A percentile compares a stretch with the other conserved stretches of the same genome.
Evolutionary conservation across 2,888 invertebrate genomes (phyloP).

Genomic region (Tineola bisselliella): DNA sequence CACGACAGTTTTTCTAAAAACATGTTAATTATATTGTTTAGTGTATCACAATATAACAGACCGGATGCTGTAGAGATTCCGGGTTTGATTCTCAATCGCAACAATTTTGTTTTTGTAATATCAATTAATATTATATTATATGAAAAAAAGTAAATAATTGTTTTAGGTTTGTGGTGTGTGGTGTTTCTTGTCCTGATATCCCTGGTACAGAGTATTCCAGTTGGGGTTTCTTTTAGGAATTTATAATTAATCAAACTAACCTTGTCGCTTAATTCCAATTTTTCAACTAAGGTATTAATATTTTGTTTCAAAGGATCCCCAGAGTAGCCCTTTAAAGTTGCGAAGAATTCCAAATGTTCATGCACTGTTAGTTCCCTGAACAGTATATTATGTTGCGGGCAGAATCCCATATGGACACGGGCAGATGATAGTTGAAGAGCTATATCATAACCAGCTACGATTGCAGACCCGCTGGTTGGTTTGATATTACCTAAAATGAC

Average conservation of each 20-base stretch:
- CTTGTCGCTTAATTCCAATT: conserved; percentile 75
- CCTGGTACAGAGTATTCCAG: too few relatives aligned
- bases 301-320: conserved; percentile 67
- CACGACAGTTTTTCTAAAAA: neutral
- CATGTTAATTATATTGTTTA: neutral
- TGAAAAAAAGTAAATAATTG: too few relatives aligned
- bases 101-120: too few relatives aligned
- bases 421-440: conserved; percentile 70
- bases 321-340: conserved; percentile 73
- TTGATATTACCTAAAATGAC: conserved; percentile 68
- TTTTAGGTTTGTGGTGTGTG: too few relatives aligned
- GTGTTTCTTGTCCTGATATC: too few relatives aligned
- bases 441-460: conserved; percentile 78
- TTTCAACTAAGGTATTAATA: conserved; percentile 70
- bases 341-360: conserved; percentile 86
- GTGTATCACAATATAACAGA: too few relatives aligned
- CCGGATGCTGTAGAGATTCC: too few relatives aligned
- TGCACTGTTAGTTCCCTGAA: conserved; percentile 84
- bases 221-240: too few relatives aligned
- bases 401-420: conserved; percentile 78
- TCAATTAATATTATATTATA: too few relatives aligned
- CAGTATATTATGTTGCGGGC: conserved; percentile 87
- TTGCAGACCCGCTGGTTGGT: conserved; percentile 74
- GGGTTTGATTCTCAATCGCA: too few relatives aligned
- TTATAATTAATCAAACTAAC: too few relatives aligned